phyloP scores from a whole-genome alignment of 2,113 vertebrate species.

The Tragulus kanchil region DNA sequence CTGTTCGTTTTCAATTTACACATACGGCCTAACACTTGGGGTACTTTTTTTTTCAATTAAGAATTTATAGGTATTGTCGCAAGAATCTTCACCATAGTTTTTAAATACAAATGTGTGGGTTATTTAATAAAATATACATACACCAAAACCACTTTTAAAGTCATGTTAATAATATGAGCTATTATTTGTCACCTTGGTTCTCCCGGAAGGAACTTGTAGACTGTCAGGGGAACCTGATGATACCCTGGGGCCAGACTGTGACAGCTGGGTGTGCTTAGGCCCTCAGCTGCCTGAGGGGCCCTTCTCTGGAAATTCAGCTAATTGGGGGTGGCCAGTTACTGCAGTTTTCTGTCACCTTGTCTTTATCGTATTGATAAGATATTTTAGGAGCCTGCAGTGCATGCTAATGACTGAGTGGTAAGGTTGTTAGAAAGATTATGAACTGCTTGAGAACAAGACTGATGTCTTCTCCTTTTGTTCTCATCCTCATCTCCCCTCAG shows the following conservation, averaged over 20 bases:
- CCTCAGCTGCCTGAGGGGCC: slow-evolving; percentile 68
- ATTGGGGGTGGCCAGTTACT: slow-evolving; percentile 70
- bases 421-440: slow-evolving; percentile 52
- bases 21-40: not conserved
- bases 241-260: slow-evolving; percentile 79
- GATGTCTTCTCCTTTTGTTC: slow-evolving; percentile 49
- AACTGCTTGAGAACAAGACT: slow-evolving; percentile 37
- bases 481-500: slow-evolving; percentile 7
- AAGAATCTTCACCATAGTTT: not conserved
- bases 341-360: slow-evolving; percentile 65
- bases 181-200: slow-evolving; percentile 72
- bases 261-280: slow-evolving; percentile 66
- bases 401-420: slow-evolving; percentile 48
- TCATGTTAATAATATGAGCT: not conserved
- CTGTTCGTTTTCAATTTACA: not conserved
- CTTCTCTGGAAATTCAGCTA: slow-evolving; percentile 68
- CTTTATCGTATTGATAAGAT: slow-evolving; percentile 74
- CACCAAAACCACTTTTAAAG: slow-evolving; percentile 15
- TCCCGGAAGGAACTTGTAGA: slow-evolving; percentile 78
- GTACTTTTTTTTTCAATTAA: not conserved
- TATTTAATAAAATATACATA: slow-evolving; percentile 16
- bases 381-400: slow-evolving; percentile 62
- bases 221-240: slow-evolving; percentile 73
- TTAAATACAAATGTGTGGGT: not conserved
- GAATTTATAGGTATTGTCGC: not conserved